Evolutionary conservation across 2,113 vertebrate genomes (phyloP).

Genomic region (Chaetops frenatus): DNA sequence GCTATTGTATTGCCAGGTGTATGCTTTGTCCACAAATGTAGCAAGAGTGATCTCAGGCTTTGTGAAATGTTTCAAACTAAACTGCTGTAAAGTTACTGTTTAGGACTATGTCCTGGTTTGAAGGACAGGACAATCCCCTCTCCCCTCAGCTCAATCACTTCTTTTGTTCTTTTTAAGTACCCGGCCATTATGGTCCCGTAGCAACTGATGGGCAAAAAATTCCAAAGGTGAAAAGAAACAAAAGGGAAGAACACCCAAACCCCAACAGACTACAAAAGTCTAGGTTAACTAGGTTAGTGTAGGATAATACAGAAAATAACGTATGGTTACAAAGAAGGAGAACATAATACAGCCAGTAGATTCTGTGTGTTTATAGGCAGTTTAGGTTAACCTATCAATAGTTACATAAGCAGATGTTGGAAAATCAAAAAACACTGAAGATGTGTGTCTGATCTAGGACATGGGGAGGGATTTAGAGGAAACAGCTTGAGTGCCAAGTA

Average conservation of each 20-base stretch:
- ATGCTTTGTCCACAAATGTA: not conserved
- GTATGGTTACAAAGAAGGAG: not conserved
- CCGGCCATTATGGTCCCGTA: too few species aligned
- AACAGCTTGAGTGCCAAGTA: not conserved
- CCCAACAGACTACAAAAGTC: not conserved
- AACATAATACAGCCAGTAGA: not conserved
- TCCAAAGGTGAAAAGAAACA: too few species aligned
- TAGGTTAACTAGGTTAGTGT: not conserved
- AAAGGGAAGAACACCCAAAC: too few species aligned
- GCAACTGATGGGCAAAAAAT: too few species aligned
- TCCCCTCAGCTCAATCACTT: too few species aligned
- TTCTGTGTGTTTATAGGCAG: not conserved
- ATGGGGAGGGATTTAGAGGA: not conserved
- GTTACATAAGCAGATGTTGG: not conserved
- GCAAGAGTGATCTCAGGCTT: not conserved
- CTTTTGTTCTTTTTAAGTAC: too few species aligned
- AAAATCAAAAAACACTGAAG: not conserved
- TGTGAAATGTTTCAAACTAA: not conserved
- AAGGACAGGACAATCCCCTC: too few species aligned
- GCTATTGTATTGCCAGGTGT: accelerated
- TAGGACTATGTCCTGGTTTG: too few species aligned
- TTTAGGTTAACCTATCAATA: not conserved
- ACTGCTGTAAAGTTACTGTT: not conserved
- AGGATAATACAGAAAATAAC: not conserved
- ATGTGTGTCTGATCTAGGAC: not conserved